Conservation (phyloP, 53 echinoderm and acorn worm genomes). For the Astropecten irregularis region DNA sequence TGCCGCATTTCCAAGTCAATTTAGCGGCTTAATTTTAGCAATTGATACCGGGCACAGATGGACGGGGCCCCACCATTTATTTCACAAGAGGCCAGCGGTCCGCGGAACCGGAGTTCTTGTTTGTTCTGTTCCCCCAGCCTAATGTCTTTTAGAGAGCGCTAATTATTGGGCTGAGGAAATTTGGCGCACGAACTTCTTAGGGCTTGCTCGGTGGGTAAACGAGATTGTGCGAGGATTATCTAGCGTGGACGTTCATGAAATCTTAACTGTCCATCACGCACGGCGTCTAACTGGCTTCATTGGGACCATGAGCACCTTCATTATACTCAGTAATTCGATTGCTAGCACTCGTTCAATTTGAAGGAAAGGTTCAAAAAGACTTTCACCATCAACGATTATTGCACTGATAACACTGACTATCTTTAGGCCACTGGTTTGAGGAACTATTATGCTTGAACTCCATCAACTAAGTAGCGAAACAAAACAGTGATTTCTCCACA, state of each 20-base stretch:
- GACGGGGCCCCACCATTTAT: constrained; percentile 53
- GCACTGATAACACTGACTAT: too few species aligned
- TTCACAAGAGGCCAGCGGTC: constrained; percentile 8
- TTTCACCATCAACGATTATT: too few species aligned
- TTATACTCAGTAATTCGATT: constrained; percentile 36
- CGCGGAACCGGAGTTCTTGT: too few species aligned
- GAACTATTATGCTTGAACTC: too few species aligned
- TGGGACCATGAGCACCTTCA: constrained; percentile 30
- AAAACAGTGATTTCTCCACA: too few species aligned
- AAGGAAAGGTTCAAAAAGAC: constrained; percentile 55
- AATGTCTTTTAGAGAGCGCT: constrained; percentile 63
- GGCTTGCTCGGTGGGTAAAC: too few species aligned
- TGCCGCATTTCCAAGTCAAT: constrained; percentile 59
- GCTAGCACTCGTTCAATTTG: constrained; percentile 31
- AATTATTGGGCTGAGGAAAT: constrained; percentile 46
- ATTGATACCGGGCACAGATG: constrained; percentile 53
- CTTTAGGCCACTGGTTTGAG: too few species aligned
- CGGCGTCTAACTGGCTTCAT: too few species aligned
- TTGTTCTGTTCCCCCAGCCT: not conserved
- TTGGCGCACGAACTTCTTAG: constrained; percentile 37
- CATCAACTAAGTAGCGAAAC: too few species aligned
- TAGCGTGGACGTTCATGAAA: not conserved
- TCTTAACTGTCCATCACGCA: constrained; percentile 20
- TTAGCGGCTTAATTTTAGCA: constrained; percentile 60
- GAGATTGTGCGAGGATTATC: too few species aligned